Base-by-base conservation (phyloP, 2,797 vertebrate species). In the Sebastes diaconus region DNA sequence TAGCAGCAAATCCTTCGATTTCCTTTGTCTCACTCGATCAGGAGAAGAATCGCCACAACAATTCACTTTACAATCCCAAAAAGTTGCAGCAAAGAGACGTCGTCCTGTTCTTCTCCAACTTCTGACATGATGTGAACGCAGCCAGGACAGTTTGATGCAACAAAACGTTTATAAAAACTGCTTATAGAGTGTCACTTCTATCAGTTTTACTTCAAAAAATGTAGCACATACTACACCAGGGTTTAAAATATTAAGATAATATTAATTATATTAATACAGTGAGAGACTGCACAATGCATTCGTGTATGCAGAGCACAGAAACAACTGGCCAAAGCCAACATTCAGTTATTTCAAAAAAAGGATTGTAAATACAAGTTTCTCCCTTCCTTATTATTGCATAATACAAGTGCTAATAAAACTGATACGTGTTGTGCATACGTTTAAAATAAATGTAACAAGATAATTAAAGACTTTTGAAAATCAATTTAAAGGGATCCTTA, bases 331-430 rank as follows among this genome's bases (percentile, higher is more conserved):
- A 46, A 59, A 75, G 70, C 34, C 69, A 60, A 77, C 65, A 77
- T 75, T 83, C 68, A 76, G 2, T 20, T 8, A 20, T n/a, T 27
- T 14, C 0, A 52, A 20, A 52, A 80, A 68, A 67, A 61, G 7
- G 4, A 29, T 50, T 42, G 59, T 14, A 77, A 66, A 67, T 46
- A 73, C 61, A 75, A 20, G 22, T 57, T 27, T 29, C 42, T 27
- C 30, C 55, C 6, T 25, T 81, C 11, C 50, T 81, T 74, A 64
- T 86, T 83, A 80, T 88, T 92, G 83, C 88, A 84, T 85, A 81
- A 84, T 84, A 86, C n/a, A 73, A 68, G 78, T 76, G 80, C 13
- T 76, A 20, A 78, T 52, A 75, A 77, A 90, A 83, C 20, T 8
- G 68, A 84, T 72, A 79, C 2, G 29, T 50, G 75, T 63, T 64